Percentiles rank a stretch among this genome's conserved stretches.
Evolutionary conservation across 2,113 vertebrate genomes (phyloP).

Genomic region (Prietella phreatophila): DNA sequence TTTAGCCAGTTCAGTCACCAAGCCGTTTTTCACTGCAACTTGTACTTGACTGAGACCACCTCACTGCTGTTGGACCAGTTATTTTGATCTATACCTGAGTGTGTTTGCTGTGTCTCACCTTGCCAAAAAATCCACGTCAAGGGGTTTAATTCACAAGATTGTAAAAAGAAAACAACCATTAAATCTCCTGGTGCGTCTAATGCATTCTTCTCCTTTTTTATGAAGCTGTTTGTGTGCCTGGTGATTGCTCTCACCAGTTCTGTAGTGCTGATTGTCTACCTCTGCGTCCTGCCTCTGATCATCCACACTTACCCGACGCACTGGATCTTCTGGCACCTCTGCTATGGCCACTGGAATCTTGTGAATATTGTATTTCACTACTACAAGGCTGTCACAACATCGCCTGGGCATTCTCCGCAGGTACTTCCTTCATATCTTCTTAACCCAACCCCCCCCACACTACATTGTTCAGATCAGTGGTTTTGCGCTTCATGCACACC

Average conservation of each 20-base stretch:
- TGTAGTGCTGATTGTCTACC: constrained; percentile 85
- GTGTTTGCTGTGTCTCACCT: background rate
- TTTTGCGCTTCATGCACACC: too few species aligned
- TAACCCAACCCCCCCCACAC: background rate
- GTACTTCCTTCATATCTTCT: constrained; percentile 57
- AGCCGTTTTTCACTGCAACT: background rate
- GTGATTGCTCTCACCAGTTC: constrained; percentile 86
- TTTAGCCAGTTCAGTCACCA: background rate
- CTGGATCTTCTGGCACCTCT: constrained; percentile 85
- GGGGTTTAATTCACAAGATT: background rate
- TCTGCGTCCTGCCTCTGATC: constrained; percentile 87
- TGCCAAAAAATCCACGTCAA: background rate
- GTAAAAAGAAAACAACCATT: background rate
- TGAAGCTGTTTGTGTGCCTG: constrained; percentile 88
- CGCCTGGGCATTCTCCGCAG: constrained; percentile 86
- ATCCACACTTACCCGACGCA: constrained; percentile 79
- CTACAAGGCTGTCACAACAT: constrained; percentile 92
- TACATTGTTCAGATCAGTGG: too few species aligned
- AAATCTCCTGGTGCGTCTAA: background rate
- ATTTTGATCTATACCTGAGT: background rate
- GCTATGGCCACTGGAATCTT: constrained; percentile 95
- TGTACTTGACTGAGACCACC: background rate
- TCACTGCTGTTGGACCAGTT: background rate
- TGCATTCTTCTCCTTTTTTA: background rate
- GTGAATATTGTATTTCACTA: constrained; percentile 94